These are phyloP conservation scores for Hydrotaea cyrtoneurina DNA, from an alignment of 2,888 invertebrate genomes.

Conservation along the genomic window DNA sequence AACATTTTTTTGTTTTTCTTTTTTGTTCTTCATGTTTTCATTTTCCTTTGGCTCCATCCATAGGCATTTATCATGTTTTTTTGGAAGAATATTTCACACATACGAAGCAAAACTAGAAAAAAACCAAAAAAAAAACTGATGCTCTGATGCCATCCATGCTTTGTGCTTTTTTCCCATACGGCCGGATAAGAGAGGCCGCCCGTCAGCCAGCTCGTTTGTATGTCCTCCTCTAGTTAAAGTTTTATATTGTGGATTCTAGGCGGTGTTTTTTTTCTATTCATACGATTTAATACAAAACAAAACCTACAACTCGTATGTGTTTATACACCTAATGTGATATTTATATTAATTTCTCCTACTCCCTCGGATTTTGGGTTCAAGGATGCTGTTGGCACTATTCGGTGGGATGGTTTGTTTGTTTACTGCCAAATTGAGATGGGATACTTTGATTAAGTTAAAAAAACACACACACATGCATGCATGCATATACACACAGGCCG, in stretches of 20 bases:
- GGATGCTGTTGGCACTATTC: constrained; percentile 9
- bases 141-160: neutral
- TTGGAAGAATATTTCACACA: neutral
- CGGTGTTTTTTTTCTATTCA: neutral
- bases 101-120: neutral
- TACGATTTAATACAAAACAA: neutral
- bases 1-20: no score
- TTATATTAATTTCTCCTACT: constrained; percentile 33
- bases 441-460: constrained; percentile 5
- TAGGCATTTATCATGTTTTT: constrained; percentile 37
- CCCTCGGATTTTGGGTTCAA: neutral
- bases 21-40: neutral
- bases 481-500: no score
- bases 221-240: constrained; percentile 4
- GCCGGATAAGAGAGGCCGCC: neutral
- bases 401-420: constrained; percentile 1
- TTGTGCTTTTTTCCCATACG: constrained; percentile 8
- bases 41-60: neutral
- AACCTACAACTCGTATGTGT: neutral
- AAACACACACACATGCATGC: neutral
- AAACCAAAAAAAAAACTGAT: neutral
- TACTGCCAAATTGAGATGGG: neutral
- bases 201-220: neutral
- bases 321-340: constrained; percentile 11
- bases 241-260: constrained; percentile 36